These are phyloP conservation scores for Horisme vitalbata DNA, from an alignment of 2,888 invertebrate genomes.

Conservation along the genomic window DNA sequence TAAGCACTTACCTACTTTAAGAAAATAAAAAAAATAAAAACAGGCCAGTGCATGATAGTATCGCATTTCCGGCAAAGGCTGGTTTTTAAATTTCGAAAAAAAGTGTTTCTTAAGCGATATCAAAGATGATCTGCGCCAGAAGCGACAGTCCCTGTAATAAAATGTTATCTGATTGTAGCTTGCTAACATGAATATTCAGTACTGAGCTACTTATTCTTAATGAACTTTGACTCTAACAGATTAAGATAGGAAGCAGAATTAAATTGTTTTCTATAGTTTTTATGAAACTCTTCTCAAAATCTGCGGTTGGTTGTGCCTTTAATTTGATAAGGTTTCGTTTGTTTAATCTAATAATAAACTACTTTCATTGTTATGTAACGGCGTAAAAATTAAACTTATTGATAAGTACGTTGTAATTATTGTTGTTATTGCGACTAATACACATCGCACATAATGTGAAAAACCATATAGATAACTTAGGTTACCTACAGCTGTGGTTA, in stretches of 20 bases:
- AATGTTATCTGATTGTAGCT: conserved; percentile 22
- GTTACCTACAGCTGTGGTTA: too few relatives aligned
- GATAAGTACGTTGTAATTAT: too few relatives aligned
- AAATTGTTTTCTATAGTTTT: too few relatives aligned
- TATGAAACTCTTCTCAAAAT: too few relatives aligned
- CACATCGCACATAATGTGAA: too few relatives aligned
- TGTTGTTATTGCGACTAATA: too few relatives aligned
- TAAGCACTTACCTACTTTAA: conserved; percentile 19
- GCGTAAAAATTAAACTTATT: too few relatives aligned
- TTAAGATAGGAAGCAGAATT: conserved; percentile 17
- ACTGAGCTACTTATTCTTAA: conserved; percentile 17
- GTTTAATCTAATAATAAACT: too few relatives aligned
- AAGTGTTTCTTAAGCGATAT: conserved; percentile 56
- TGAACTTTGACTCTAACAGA: conserved; percentile 22
- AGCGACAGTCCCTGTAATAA: conserved; percentile 34
- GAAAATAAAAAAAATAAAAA: conserved; percentile 52
- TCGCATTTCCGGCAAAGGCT: conserved; percentile 72
- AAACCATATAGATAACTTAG: too few relatives aligned
- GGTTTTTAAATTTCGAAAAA: conserved; percentile 62
- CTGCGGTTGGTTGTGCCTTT: too few relatives aligned
- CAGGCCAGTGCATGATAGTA: conserved; percentile 67
- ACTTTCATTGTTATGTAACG: too few relatives aligned
- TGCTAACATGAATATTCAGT: conserved; percentile 23
- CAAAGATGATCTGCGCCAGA: conserved; percentile 51
- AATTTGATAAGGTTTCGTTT: too few relatives aligned